Evolutionary conservation across 2,888 invertebrate species (phyloP), one percentile per base, ranked within the genome.

Genomic region (Drosophila birchii): DNA sequence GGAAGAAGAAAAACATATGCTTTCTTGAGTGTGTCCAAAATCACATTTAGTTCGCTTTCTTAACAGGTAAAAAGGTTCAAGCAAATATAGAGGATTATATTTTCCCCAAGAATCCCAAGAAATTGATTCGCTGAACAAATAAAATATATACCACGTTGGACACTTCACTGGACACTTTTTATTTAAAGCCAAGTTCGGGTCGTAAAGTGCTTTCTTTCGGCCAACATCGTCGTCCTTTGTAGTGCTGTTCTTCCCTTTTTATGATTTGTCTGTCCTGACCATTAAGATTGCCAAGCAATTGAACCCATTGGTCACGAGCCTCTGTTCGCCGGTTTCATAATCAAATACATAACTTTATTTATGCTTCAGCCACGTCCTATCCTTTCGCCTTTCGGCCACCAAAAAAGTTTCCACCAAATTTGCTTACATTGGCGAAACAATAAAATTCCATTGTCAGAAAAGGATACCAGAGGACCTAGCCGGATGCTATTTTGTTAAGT

Each of bases 301-400:
- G 85, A 86, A 84, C 76, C 67, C 85, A 84, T 78, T 81, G 73
- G 71, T 63, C 73, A 67, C 60, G 62, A 63, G 64, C 74, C 54
- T 73, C 58, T 73, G 66, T 70, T 69, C 29, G 54, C 45, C 69
- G 59, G 67, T 80, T 78, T 76, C 79, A 77, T 88, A 88, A 86
- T 86, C 81, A 88, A 86, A 88, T 74, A 86, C 70, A 86, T 86
- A 88, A 88, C 78, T 86, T 86, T 86, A 83, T 88, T 86, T 86
- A 86, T 78, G 74, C 73, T 14, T 49, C 7, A 8, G 41, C 14
- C 26, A 34, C 11, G 20, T 59, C 39, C 36, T 53, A 18, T 36
- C 47, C 54, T 41, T 41, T 26, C 16, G 23, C 61, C 20, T 26
- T 32, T 23, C 39, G 41, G 49, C 49, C 49, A 53, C 60, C 54